These are phyloP conservation scores for Morinoia aosen DNA, from an alignment of 2,888 invertebrate genomes.

Conservation along the genomic window DNA sequence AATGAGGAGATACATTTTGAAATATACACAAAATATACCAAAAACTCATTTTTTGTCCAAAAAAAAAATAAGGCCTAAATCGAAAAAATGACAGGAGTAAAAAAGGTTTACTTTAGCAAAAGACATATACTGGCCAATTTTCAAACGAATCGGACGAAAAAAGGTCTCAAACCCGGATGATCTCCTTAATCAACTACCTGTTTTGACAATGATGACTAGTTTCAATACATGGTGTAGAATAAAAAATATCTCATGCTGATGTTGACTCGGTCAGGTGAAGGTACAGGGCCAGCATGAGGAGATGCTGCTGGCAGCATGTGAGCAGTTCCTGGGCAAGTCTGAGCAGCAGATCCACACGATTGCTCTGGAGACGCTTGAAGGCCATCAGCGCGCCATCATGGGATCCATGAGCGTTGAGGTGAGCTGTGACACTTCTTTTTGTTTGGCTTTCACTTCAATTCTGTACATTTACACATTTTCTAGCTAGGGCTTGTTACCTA, in stretches of 20 bases:
- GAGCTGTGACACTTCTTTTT: slow-evolving; percentile 67
- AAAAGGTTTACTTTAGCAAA: no score
- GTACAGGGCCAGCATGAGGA: slow-evolving; percentile 91
- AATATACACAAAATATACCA: no score
- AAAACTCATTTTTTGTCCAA: no score
- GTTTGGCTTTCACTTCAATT: not conserved
- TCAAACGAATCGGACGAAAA: no score
- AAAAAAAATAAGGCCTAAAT: no score
- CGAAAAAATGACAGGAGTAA: no score
- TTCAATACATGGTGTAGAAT: no score
- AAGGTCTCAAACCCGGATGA: no score
- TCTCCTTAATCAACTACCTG: no score
- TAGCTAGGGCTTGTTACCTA: not conserved
- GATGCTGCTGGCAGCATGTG: slow-evolving; percentile 91
- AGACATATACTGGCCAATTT: no score
- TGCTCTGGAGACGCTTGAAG: slow-evolving; percentile 91
- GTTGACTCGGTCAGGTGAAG: slow-evolving; percentile 77
- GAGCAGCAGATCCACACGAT: slow-evolving; percentile 92
- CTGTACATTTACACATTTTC: not conserved
- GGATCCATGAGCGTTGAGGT: slow-evolving; percentile 95
- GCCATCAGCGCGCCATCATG: slow-evolving; percentile 96
- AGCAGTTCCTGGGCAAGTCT: slow-evolving; percentile 91
- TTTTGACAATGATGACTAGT: no score
- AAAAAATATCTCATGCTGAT: not conserved
- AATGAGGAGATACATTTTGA: no score